phyloP scores from a whole-genome alignment of 2,888 invertebrate genomes.

The Enoplolaimus lenunculus region DNA sequence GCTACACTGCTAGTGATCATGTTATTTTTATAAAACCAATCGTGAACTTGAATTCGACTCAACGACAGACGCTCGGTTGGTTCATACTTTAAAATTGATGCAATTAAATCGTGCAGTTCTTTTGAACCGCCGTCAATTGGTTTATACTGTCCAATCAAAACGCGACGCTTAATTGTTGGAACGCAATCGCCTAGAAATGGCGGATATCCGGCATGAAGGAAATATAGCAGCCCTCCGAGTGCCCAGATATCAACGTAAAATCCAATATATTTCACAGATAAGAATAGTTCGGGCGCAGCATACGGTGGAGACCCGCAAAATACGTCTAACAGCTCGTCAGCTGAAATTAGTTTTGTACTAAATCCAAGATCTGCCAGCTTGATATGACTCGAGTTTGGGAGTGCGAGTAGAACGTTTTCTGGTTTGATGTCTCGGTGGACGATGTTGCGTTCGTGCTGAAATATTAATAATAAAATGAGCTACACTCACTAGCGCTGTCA shows the following conservation, averaged over 20 bases:
- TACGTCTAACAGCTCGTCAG: conserved; percentile 53
- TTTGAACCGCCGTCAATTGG: background rate
- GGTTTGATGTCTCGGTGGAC: conserved; percentile 66
- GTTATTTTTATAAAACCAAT: background rate
- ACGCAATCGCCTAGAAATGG: conserved; percentile 66
- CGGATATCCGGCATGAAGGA: conserved; percentile 60
- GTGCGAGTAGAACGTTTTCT: conserved; percentile 60
- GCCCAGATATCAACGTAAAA: conserved; percentile 59
- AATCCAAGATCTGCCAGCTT: conserved; percentile 64
- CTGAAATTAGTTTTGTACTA: conserved; percentile 50
- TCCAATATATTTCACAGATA: conserved; percentile 47
- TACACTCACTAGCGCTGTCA: too few relatives aligned
- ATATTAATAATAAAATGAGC: too few relatives aligned
- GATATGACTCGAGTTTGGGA: conserved; percentile 35
- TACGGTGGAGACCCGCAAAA: conserved; percentile 68
- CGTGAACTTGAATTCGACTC: background rate
- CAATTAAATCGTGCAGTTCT: background rate
- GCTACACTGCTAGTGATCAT: too few relatives aligned
- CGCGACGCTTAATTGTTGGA: conserved; percentile 54
- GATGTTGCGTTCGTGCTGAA: conserved; percentile 56
- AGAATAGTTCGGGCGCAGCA: conserved; percentile 62
- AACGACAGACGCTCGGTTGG: background rate
- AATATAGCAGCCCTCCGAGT: conserved; percentile 55
- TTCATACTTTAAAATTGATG: background rate
- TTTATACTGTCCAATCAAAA: conserved; percentile 50